Base-by-base conservation (phyloP, 2,797 vertebrate species). In the Falco biarmicus region DNA sequence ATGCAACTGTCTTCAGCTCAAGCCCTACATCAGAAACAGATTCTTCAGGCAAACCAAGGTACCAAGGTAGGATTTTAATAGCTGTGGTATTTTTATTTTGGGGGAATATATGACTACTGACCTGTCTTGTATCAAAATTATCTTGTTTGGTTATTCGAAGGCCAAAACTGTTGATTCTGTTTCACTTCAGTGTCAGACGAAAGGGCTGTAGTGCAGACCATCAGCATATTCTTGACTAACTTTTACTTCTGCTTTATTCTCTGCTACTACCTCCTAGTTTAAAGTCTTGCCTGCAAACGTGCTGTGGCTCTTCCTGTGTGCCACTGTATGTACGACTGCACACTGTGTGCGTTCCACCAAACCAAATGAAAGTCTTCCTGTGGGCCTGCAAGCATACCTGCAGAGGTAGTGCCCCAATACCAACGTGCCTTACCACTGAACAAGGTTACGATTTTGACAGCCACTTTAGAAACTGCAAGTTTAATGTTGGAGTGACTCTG, bases 1-100 rank as follows among this genome's bases (percentile, higher is more conserved):
- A 99, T 95, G 97, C 96, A 56, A 99, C 99, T 83, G 98, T 99
- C 97, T 99, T 99, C 98, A 99, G 99, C 81, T 97, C 98, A 71
- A 89, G 98, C 93, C 99, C 99, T 89, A 98, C 98, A n/a, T 99
- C 99, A 94, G 98, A 99, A 21, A 97, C 99, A 4, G 99, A 99
- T 97, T 96, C 98, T 93, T 98, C 98, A 97, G 99, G 99, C 91
- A 99, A 99, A 88, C 98, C 98, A 50, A 99, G 99, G 83, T 99
- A 98, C 88, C 96, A 97, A 97, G 99, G 99, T 99, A 98, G 91
- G 97, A 70, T 80, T 89, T 59, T 68, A 75, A 76, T 22, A 89
- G 21, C 37, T 75, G 5, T 56, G 37, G 17, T 41, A 39, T 71
- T 95, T 94, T 81, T 59, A 57, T 57, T 69, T 69, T 82, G 19